Base-by-base conservation (phyloP, 2,888 invertebrate species). In the Axea sp. region DNA sequence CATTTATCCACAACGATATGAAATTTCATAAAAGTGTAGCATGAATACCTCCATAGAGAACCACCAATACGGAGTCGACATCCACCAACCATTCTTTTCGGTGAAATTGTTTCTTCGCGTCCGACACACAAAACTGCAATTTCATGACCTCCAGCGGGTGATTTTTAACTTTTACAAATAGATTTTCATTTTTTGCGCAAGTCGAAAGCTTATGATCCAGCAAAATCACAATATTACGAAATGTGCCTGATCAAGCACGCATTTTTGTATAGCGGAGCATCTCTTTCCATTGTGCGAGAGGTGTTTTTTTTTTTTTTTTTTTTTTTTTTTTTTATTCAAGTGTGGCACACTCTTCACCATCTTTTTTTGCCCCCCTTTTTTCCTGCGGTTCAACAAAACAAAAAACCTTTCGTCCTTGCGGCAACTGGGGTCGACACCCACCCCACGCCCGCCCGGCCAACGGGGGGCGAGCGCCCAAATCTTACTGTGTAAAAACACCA, bases 1-100 rank as follows among this genome's bases (percentile, higher is more conserved):
- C 37, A 47, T 64, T 55, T 57, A 51, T 45, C 15, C 3, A 17
- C 35, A 55, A 49, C 62, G 33, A 45, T 68, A 73, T 62, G 62
- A 67, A 73, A 73, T 73, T 68, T 68, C 37, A 39, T 73, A 62
- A 67, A 73, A 62, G 41, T 19, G 28, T 24, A 5, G 33, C 45
- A 30, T 19, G 35, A 28, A 51, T 22, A 33, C 14, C 30, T 12
- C 14, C 37, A n/a, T n/a, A n/a, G 37, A 53, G 28, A 17, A 17
- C 17, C 22, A 4, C 17, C 17, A 41, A 31, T 53, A 37, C 17
- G 19, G n/a, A 3, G 9, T 31, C 3, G 22, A 17, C 57, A 55
- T 31, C 26, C 30, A 28, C 8, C 37, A 43, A 9, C 43, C 8
- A 60, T 53, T 53, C 45, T 59, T 59, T n/a, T n/a, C n/a, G n/a